Percentiles rank a stretch among this genome's conserved stretches.
Conservation (phyloP, 1,140 invertebrate species). For the Oscheius sp. region DNA sequence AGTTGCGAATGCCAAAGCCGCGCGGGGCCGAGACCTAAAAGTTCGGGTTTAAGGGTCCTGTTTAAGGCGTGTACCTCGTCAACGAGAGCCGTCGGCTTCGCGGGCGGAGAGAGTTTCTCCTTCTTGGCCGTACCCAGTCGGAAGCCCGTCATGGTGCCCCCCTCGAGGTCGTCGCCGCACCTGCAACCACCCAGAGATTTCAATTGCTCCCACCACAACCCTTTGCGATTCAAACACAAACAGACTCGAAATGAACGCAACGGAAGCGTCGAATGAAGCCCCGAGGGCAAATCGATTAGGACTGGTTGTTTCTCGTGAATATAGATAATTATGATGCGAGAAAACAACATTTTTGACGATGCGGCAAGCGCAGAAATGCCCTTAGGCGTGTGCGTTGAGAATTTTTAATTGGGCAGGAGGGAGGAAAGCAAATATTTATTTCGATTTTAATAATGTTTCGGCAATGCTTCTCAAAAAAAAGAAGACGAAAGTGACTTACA, state of each 20-base stretch:
- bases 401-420: too few relatives aligned
- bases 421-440: too few relatives aligned
- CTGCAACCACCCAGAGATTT: too few relatives aligned
- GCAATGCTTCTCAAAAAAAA: too few relatives aligned
- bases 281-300: conserved; percentile 2
- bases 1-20: conserved; percentile 53
- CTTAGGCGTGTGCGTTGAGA: too few relatives aligned
- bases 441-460: too few relatives aligned
- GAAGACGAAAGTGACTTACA: too few relatives aligned
- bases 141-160: conserved; percentile 40
- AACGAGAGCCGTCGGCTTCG: conserved; percentile 42
- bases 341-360: too few relatives aligned
- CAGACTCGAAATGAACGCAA: neutral
- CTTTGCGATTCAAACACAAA: neutral
- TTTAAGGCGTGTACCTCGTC: conserved; percentile 23
- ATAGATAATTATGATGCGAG: too few relatives aligned
- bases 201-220: neutral
- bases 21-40: conserved; percentile 30
- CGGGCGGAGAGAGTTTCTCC: conserved; percentile 41
- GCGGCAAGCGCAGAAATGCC: too few relatives aligned
- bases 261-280: conserved; percentile 4
- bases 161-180: neutral
- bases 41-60: neutral
- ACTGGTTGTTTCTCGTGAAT: neutral
- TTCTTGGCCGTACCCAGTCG: conserved; percentile 38